Percentiles rank a stretch among this genome's conserved stretches.
These are phyloP conservation scores for Atlantisia rogersi DNA, from an alignment of 2,113 vertebrate species.

Conservation along the genomic window DNA sequence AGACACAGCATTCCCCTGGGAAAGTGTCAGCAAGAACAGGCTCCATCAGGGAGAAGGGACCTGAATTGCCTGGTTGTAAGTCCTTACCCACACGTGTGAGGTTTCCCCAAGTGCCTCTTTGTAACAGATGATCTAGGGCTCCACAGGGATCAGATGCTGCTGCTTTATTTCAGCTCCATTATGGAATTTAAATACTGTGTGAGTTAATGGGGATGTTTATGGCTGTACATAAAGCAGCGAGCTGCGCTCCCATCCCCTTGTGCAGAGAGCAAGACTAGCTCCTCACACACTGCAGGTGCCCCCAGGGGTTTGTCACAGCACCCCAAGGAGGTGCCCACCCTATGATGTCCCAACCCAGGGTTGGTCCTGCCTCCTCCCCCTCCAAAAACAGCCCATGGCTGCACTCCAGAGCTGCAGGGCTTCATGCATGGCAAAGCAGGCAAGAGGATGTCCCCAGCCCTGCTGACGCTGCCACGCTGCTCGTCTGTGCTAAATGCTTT, in stretches of 20 bases:
- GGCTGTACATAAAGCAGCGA: not conserved
- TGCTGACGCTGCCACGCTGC: not conserved
- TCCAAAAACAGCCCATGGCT: rapidly evolving
- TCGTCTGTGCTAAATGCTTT: not conserved
- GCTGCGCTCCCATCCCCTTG: rapidly evolving
- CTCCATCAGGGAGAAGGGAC: not conserved
- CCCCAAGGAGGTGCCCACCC: not conserved
- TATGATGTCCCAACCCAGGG: no score
- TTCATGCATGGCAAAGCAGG: not conserved
- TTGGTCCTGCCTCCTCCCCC: not conserved
- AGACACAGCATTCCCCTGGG: not conserved
- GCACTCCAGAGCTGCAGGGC: not conserved
- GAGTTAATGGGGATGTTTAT: not conserved
- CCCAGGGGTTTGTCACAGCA: not conserved
- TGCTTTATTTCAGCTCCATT: not conserved
- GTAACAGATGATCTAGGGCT: not conserved
- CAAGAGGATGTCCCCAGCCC: not conserved
- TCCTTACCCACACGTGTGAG: rapidly evolving
- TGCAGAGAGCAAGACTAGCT: not conserved
- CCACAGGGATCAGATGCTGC: not conserved
- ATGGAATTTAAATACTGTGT: not conserved
- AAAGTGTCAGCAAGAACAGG: rapidly evolving
- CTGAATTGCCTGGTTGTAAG: not conserved
- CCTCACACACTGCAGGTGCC: not conserved
- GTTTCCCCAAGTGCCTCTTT: not conserved